These are phyloP conservation scores for Tragelaphus strepsiceros DNA, from an alignment of 2,113 vertebrate species.

Conservation along the genomic window DNA sequence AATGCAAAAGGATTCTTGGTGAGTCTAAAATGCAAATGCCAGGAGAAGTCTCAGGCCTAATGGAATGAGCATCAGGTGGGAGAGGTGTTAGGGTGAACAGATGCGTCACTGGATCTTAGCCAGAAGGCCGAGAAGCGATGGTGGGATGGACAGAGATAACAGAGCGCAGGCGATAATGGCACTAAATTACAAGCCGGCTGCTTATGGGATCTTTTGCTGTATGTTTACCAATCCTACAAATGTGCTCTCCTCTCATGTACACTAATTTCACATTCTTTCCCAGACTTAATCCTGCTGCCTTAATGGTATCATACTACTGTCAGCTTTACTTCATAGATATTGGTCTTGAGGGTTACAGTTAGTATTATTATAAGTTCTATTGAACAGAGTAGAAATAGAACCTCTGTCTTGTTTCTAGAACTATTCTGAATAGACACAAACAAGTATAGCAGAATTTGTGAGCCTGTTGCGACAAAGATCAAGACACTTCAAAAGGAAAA, in stretches of 20 bases:
- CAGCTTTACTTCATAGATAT: neutral
- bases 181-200: neutral
- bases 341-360: neutral
- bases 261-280: neutral
- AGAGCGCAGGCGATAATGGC: fast-evolving
- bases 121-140: fast-evolving
- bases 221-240: neutral
- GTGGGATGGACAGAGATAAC: neutral
- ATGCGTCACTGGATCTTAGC: neutral
- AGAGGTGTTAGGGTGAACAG: neutral
- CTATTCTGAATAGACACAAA: neutral
- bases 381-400: neutral
- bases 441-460: neutral
- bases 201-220: neutral
- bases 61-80: fast-evolving
- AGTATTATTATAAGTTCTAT: neutral
- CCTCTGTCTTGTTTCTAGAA: neutral
- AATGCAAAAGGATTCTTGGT: neutral
- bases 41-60: neutral
- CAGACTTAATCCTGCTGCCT: neutral
- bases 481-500: neutral
- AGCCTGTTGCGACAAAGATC: neutral
- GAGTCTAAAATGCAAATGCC: neutral
- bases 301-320: neutral
- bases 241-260: neutral